Percentiles rank a stretch among this genome's conserved stretches.
These are phyloP conservation scores for Leucoma salicis DNA, from an alignment of 2,888 invertebrate species.

Conservation along the genomic window DNA sequence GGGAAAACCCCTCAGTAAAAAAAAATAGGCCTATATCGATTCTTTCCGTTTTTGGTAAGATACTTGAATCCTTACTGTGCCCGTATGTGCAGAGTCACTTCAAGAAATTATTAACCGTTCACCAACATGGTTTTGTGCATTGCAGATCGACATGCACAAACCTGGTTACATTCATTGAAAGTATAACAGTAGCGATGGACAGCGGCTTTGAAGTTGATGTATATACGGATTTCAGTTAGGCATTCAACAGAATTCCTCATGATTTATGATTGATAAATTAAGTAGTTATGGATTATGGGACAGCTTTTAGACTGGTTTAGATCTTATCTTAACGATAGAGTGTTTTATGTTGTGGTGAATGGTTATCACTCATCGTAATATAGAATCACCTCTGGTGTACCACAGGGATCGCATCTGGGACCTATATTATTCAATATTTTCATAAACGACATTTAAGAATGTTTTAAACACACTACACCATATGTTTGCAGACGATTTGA, in stretches of 20 bases:
- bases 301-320: not conserved
- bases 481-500: too few species aligned
- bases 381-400: not conserved
- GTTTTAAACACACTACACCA: too few species aligned
- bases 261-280: not conserved
- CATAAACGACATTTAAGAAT: too few species aligned
- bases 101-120: not conserved
- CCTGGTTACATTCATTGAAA: too few species aligned
- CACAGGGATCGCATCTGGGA: too few species aligned
- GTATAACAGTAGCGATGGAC: slow-evolving; percentile 7
- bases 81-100: not conserved
- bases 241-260: not conserved
- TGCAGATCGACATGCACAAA: slow-evolving; percentile 7
- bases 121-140: not conserved
- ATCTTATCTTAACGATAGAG: not conserved
- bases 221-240: not conserved
- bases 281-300: not conserved
- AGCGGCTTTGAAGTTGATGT: slow-evolving; percentile 6
- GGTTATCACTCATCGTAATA: not conserved
- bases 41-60: not conserved
- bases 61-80: not conserved
- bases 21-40: not conserved
- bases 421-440: too few species aligned
- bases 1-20: not conserved
- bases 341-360: not conserved